These are phyloP conservation scores for Drosophila ohnishii DNA, from an alignment of 1,140 invertebrate species.

Conservation along the genomic window DNA sequence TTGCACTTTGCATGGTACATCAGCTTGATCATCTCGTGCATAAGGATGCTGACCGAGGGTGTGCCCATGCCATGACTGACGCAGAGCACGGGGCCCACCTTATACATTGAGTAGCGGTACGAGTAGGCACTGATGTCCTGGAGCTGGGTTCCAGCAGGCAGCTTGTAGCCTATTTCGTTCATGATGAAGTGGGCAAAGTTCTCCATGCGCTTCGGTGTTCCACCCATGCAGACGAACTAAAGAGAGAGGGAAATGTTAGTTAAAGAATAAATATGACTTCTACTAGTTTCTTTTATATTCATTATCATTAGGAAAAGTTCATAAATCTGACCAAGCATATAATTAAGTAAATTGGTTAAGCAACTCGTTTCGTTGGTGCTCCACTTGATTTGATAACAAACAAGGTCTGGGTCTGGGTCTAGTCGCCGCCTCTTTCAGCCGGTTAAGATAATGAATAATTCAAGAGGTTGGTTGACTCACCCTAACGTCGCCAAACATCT, in stretches of 20 bases:
- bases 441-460: constrained; percentile 16
- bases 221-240: constrained; percentile 99
- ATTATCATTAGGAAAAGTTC: constrained; percentile 2
- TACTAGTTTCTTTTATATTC: background rate
- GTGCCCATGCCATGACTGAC: constrained; percentile 96
- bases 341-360: constrained; percentile 21
- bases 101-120: constrained; percentile 98
- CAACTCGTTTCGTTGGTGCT: constrained; percentile 27
- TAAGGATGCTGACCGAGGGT: constrained; percentile 94
- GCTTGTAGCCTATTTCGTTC: constrained; percentile 94
- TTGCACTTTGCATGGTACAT: constrained; percentile 95
- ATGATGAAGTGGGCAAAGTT: constrained; percentile 96
- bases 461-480: constrained; percentile 84
- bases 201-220: constrained; percentile 97
- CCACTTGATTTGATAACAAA: constrained; percentile 41
- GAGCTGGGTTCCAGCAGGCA: constrained; percentile 93
- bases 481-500: constrained; percentile 98
- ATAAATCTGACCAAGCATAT: constrained; percentile 5
- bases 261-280: background rate
- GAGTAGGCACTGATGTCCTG: constrained; percentile 96
- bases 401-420: constrained; percentile 47
- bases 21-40: constrained; percentile 97
- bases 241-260: background rate
- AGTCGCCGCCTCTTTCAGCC: constrained; percentile 12
- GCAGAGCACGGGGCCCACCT: constrained; percentile 87